Conservation (phyloP, 2,113 vertebrate species). For the Octodon degus region DNA sequence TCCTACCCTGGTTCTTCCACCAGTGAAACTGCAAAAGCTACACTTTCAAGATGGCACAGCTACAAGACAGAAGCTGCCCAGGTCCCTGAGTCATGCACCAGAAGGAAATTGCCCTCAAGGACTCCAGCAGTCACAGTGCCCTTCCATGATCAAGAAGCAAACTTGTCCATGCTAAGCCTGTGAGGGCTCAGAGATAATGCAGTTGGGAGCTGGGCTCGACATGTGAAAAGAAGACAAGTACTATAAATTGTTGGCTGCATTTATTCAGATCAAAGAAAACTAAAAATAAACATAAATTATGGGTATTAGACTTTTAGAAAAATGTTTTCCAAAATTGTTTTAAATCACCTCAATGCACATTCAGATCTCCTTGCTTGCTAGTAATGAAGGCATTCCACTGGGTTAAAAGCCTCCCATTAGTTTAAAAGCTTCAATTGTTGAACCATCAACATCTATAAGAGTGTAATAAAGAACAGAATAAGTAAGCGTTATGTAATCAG, state of each 20-base stretch:
- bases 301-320: conserved; percentile 67
- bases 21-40: background rate
- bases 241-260: conserved; percentile 51
- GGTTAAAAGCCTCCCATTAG: conserved; percentile 76
- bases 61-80: background rate
- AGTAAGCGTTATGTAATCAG: conserved; percentile 65
- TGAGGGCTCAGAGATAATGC: background rate
- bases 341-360: conserved; percentile 70
- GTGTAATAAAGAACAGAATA: conserved; percentile 66
- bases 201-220: background rate
- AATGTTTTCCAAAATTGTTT: conserved; percentile 68
- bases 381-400: conserved; percentile 73
- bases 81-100: background rate
- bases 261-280: conserved; percentile 70
- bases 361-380: conserved; percentile 43
- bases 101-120: background rate
- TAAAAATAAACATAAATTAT: conserved; percentile 76
- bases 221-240: conserved; percentile 46
- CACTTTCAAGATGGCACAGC: background rate
- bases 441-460: conserved; percentile 65
- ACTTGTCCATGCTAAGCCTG: background rate
- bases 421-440: conserved; percentile 80
- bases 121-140: background rate
- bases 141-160: background rate
- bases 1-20: background rate